Evolutionary conservation across 1,140 invertebrate species (phyloP), one percentile per base, ranked within the genome.

Genomic region (Aphidius gifuensis): DNA sequence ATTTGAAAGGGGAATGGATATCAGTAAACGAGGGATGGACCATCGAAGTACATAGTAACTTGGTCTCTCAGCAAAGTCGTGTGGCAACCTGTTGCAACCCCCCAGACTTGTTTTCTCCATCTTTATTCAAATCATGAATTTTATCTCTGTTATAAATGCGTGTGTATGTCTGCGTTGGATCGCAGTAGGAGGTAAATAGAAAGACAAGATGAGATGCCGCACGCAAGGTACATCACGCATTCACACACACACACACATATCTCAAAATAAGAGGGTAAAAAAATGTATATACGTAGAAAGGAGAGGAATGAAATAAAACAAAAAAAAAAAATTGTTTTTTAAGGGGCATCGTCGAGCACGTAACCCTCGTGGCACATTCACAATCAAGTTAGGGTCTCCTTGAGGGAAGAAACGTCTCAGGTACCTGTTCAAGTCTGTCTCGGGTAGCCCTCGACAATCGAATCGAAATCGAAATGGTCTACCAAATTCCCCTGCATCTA

Each of bases 1-100:
- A 66, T 62, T 66, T 60, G 32, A 40, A 51, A 47, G 56, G 54
- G 51, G 54, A 45, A 44, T 45, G 58, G 53, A 32, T 32, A 32
- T 16, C 16, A 16, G 16, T 32, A 32, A 2, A 32, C 23, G 23
- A 32, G 23, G 23, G 23, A 32, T 32, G 23, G 23, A 32, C 23
- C 23, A 32, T 32, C 23, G 4, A 32, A 32, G 23, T 32, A n/a
- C n/a, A n/a, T n/a, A 32, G 23, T 32, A 3, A 32, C 4, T 32
- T 32, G 23, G 23, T 32, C 23, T 32, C 23, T 32, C 23, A 32
- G 1, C 23, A 32, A 32, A 3, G 2, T 32, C 23, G 4, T 32
- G 23, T 66, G 58, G 50, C 67, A 74, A 74, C 73, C 73, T 74
- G 73, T 74, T 74, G 73, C 73, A 72, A 72, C 70, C 69, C 71